Base-by-base conservation (phyloP, 2,888 invertebrate species). In the Mellilla xanthometata region DNA sequence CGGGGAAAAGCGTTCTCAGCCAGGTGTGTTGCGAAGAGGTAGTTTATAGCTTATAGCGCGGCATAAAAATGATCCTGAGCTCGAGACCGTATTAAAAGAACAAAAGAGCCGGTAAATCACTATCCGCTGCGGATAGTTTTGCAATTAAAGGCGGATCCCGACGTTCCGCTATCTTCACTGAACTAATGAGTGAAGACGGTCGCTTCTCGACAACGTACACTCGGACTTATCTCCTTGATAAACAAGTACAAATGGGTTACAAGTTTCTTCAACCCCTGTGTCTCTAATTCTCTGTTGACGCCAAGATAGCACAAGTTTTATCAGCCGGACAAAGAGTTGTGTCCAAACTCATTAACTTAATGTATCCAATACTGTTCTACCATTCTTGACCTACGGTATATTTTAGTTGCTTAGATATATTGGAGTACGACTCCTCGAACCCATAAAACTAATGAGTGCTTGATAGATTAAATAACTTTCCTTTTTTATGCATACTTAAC, bases 191-290 rank as follows among this genome's bases (percentile, higher is more conserved):
- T 74, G 67, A 68, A 75, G 74, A 72, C 73, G 70, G 69, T 67
- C 68, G 73, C 59, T 60, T 67, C 68, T 60, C 68, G 68, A 68
- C 69, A 72, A 64, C 68, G 70, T 69, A 68, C 76, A 76, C 72
- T 76, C 64, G 62, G 67, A 76, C 78, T 82, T 85, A 84, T 85
- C 83, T 82, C 60, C 62, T 68, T 71, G 83, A 86, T 86, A 87
- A 87, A 87, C 77, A 77, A 81, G 75, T 81, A 85, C 85, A 85
- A 86, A 87, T 86, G 76, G 79, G 74, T 75, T 73, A 81, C 79
- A 81, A 72, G 71, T 70, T 75, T 68, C 71, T 76, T 72, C 73
- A 79, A 78, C 77, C 77, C 76, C 66, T 72, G 70, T 68, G 64
- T 65, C 69, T 68, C 68, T 76, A 76, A 78, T 76, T 80, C 72